Base-by-base conservation (phyloP, 2,113 vertebrate species). In the Calonectris borealis region DNA sequence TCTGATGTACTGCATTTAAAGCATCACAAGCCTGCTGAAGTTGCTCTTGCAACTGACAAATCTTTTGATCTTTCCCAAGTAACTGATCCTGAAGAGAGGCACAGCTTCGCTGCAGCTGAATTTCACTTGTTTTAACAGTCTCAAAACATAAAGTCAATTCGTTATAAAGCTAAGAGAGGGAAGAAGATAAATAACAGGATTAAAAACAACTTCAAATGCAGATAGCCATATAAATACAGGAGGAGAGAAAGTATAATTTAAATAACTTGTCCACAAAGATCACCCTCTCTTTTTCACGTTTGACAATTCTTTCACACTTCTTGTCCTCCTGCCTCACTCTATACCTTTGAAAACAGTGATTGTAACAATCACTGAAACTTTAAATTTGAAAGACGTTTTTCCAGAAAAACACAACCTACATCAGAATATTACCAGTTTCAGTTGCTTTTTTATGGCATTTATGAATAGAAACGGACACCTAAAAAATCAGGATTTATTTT, bases 141-240 rank as follows among this genome's bases (percentile, higher is more conserved):
- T 99, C 99, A 98, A 99, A 99, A 97, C 98, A 98, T 88, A 97
- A 96, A 96, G 98, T 98, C 97, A 99, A 97, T 81, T 99, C 98
- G 20, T 97, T 98, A 97, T 99, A 99, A 86, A 99, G 98, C 99
- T 99, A 97, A 97, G 90, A 93, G 19, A 84, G 58, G 80, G 60
- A 36, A 85, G 57, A 96, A 96, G 15, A 88, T 9, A 85, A 73
- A 65, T 55, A 62, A 72, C 8, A 58, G 7, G 24, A 73, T 90
- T 83, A 79, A 86, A 88, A 71, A 24, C 46, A 46, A 77, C 12
- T 79, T 75, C 25, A 82, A 82, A 2, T 32, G 36, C 6, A 86
- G 34, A 79, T 4, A 68, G 31, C 11, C 13, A 68, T 7, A 54
- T 16, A 68, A 52, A 66, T n/a, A 81, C 9, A 49, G 55, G 17